Percentiles rank a stretch among this genome's conserved stretches.
phyloP scores from a whole-genome alignment of 2,888 invertebrate genomes.

The Mamestra brassicae region DNA sequence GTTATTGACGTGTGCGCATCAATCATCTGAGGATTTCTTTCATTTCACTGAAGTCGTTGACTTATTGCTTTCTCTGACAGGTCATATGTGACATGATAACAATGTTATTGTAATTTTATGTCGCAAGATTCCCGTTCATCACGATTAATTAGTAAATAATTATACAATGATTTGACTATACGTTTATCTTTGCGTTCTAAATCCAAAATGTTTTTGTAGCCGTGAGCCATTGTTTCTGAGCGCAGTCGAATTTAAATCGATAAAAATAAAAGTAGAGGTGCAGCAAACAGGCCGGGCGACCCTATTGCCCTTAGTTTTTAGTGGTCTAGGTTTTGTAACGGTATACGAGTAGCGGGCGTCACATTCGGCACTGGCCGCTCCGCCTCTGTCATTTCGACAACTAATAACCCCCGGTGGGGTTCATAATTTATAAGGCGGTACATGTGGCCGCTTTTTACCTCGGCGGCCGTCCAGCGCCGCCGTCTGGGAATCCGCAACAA shows the following conservation, averaged over 20 bases:
- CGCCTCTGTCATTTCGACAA: constrained; percentile 83
- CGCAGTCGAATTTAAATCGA: constrained; percentile 79
- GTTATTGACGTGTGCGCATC: constrained; percentile 69
- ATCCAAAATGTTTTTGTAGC: constrained; percentile 73
- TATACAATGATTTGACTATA: constrained; percentile 56
- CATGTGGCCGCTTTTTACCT: constrained; percentile 88
- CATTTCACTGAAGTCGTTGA: constrained; percentile 82
- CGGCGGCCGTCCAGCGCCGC: constrained; percentile 75
- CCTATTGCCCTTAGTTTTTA: constrained; percentile 84
- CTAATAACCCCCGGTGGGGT: constrained; percentile 82
- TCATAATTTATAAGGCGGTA: constrained; percentile 87
- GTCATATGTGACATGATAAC: constrained; percentile 83
- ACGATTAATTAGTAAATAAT: constrained; percentile 70
- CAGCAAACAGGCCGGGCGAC: constrained; percentile 76
- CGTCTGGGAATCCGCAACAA: constrained; percentile 90
- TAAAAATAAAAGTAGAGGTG: constrained; percentile 77
- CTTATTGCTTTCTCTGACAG: constrained; percentile 82
- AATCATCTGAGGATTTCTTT: constrained; percentile 79
- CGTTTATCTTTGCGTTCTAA: constrained; percentile 71
- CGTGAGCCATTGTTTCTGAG: constrained; percentile 74
- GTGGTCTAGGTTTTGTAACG: constrained; percentile 84
- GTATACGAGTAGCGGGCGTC: constrained; percentile 75
- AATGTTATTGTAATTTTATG: constrained; percentile 81
- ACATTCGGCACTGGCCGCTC: constrained; percentile 72
- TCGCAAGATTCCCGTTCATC: constrained; percentile 70